Conservation (phyloP, 2,888 invertebrate genomes). For the Gymnosoma rotundatum region DNA sequence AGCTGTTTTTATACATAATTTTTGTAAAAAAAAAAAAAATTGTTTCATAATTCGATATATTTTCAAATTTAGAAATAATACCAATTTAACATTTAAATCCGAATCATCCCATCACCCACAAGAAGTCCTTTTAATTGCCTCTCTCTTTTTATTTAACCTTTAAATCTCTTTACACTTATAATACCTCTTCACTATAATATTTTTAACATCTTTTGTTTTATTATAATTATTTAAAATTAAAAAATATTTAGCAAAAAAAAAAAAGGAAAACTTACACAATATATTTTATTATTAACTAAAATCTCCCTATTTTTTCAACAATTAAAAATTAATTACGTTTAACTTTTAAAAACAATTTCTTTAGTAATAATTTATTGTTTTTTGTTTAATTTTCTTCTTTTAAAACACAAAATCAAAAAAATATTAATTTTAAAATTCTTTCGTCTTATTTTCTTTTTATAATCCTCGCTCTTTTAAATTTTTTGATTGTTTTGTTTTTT, state of each 20-base stretch:
- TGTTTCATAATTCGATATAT: not conserved
- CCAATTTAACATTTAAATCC: not conserved
- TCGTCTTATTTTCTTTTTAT: not conserved
- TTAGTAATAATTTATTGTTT: slow-evolving; percentile 16
- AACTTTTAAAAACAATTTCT: not conserved
- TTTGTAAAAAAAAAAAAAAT: not conserved
- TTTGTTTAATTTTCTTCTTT: slow-evolving; percentile 23
- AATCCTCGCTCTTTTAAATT: slow-evolving; percentile 11
- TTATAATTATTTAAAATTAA: slow-evolving; percentile 37
- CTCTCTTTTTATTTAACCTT: slow-evolving; percentile 66
- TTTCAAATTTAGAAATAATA: slow-evolving; percentile 1
- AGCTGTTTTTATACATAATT: slow-evolving; percentile 29
- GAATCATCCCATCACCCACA: not conserved
- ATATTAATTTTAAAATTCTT: slow-evolving; percentile 2
- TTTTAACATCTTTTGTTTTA: slow-evolving; percentile 3
- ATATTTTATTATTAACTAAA: slow-evolving; percentile 27
- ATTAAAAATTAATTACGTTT: slow-evolving; percentile 13
- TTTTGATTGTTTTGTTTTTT: slow-evolving; percentile 3
- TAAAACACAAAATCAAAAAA: slow-evolving; percentile 54
- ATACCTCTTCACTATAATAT: slow-evolving; percentile 34
- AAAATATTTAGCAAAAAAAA: slow-evolving; percentile 32
- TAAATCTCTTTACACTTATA: slow-evolving; percentile 57
- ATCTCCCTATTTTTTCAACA: not conserved
- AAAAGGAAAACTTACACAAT: not conserved
- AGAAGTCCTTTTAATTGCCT: slow-evolving; percentile 40